Percentiles rank a stretch among this genome's conserved stretches.
Conservation (phyloP, 2,888 invertebrate species). For the Macrophya annulata region DNA sequence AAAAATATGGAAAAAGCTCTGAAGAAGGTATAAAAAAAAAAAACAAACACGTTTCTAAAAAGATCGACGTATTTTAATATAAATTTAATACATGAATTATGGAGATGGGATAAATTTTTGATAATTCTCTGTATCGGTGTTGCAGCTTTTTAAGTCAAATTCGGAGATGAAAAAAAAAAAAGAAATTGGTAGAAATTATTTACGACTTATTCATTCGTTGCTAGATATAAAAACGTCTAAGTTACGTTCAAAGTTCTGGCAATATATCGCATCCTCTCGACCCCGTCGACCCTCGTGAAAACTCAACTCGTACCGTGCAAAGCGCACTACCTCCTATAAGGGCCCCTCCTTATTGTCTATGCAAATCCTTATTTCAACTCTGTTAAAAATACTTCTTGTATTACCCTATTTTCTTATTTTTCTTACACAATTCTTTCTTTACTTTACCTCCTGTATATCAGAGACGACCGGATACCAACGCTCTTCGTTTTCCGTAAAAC, state of each 20-base stretch:
- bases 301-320: not conserved
- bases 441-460: not conserved
- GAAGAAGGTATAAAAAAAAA: not conserved
- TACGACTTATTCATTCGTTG: slow-evolving; percentile 71
- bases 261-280: slow-evolving; percentile 68
- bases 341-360: slow-evolving; percentile 69
- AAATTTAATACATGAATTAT: not conserved
- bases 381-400: slow-evolving; percentile 71
- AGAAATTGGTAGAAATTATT: slow-evolving; percentile 69
- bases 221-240: slow-evolving; percentile 57
- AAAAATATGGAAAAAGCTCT: not conserved
- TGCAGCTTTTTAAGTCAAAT: too few species aligned
- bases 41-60: slow-evolving; percentile 1
- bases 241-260: slow-evolving; percentile 71
- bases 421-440: not conserved
- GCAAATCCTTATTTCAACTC: slow-evolving; percentile 74
- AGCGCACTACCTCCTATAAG: not conserved
- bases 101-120: not conserved
- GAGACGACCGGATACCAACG: not conserved
- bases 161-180: not conserved
- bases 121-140: not conserved
- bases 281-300: slow-evolving; percentile 14
- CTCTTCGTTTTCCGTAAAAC: not conserved
- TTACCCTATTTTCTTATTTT: slow-evolving; percentile 60
- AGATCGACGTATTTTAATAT: too few species aligned